These are phyloP conservation scores for Tetragonula carbonaria DNA, from an alignment of 2,888 invertebrate species.

Conservation along the genomic window DNA sequence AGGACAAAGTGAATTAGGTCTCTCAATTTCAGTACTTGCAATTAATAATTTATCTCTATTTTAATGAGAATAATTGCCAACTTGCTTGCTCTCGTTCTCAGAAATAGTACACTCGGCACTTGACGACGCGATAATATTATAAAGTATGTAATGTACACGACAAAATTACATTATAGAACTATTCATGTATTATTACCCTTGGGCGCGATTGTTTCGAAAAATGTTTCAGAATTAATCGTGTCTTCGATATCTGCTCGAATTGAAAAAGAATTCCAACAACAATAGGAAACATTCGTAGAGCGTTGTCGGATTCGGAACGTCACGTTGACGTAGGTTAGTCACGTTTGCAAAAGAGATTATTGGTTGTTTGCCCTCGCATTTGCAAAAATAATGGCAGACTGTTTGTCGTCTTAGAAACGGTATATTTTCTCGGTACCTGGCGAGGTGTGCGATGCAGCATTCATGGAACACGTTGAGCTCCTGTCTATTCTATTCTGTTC, in stretches of 20 bases:
- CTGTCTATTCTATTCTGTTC: background rate
- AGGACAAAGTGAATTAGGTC: too few relatives aligned
- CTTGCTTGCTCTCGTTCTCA: background rate
- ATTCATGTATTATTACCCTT: too few relatives aligned
- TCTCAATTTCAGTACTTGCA: too few relatives aligned
- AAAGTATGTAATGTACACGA: background rate
- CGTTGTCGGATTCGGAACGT: background rate
- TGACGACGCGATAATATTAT: background rate
- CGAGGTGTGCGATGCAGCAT: background rate
- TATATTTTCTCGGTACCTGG: background rate
- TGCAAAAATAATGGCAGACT: background rate
- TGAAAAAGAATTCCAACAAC: background rate
- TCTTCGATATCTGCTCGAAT: background rate
- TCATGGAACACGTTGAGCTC: background rate
- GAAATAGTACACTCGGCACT: conserved; percentile 6
- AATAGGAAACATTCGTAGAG: background rate
- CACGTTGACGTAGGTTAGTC: too few relatives aligned
- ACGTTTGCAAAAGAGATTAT: background rate
- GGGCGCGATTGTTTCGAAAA: background rate
- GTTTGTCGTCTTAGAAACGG: background rate
- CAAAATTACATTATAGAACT: background rate
- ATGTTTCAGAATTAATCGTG: background rate
- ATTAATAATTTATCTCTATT: background rate
- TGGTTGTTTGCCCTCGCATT: background rate
- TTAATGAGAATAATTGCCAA: background rate